Evolutionary conservation across 2,797 vertebrate genomes (phyloP).

Genomic region (Amphiprion clarkii): DNA sequence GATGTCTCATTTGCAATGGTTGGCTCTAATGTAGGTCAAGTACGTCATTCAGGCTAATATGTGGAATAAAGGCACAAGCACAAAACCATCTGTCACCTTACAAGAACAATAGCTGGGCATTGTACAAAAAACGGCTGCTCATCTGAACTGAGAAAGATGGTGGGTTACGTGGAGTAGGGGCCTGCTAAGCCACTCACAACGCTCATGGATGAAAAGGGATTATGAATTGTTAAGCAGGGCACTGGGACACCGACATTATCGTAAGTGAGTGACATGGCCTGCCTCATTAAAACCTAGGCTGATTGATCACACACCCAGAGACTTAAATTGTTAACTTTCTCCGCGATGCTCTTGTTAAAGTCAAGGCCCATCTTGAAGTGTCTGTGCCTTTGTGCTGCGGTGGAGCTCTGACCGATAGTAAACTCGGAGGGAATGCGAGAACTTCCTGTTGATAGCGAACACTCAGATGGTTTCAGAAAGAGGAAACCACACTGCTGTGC

Average conservation of each 20-base stretch:
- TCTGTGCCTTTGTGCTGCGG: slow-evolving; percentile 33
- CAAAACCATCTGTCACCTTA: neutral
- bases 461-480: slow-evolving; percentile 76
- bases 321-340: slow-evolving; percentile 23
- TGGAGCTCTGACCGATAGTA: slow-evolving; percentile 68
- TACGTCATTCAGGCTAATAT: slow-evolving; percentile 12
- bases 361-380: slow-evolving; percentile 48
- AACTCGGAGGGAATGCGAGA: slow-evolving; percentile 75
- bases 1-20: neutral
- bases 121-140: neutral
- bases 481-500: slow-evolving; percentile 61
- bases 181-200: slow-evolving; percentile 50
- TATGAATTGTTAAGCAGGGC: slow-evolving; percentile 73
- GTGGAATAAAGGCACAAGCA: slow-evolving; percentile 3
- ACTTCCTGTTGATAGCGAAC: slow-evolving; percentile 75
- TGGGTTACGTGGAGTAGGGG: neutral
- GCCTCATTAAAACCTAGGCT: slow-evolving; percentile 42
- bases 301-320: slow-evolving; percentile 52
- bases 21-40: slow-evolving; percentile 25
- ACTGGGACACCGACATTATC: slow-evolving; percentile 65
- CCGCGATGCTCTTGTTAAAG: slow-evolving; percentile 7
- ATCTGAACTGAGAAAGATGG: slow-evolving; percentile 28
- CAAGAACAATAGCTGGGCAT: neutral
- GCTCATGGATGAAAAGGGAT: slow-evolving; percentile 59
- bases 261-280: slow-evolving; percentile 50